These are phyloP conservation scores for Axinella damicornis DNA, from an alignment of 37 sponge, comb jelly and placozoan species.

Conservation along the genomic window DNA sequence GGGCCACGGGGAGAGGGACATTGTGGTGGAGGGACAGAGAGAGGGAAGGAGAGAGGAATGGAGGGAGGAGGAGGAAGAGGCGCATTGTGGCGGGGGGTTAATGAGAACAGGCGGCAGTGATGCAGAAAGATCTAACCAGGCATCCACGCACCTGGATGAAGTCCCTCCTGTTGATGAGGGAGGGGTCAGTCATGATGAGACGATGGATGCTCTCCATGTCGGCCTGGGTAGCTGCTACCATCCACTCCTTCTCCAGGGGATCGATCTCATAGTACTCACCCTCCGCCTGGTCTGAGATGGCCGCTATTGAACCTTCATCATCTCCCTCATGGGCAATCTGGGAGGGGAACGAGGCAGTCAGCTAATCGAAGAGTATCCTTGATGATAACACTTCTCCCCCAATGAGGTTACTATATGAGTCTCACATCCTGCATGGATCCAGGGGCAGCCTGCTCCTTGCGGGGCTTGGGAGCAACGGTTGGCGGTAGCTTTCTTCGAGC, in stretches of 20 bases:
- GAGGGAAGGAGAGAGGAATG: not conserved
- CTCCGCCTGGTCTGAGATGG: not conserved
- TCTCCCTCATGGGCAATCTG: constrained; percentile 12
- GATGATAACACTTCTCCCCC: too few relatives aligned
- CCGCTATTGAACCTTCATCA: constrained; percentile 1
- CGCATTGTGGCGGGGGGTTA: not conserved
- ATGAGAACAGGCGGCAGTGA: not conserved
- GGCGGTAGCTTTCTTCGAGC: constrained; percentile 7
- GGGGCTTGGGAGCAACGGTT: constrained; percentile 30
- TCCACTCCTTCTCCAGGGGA: constrained; percentile 85
- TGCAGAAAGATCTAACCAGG: not conserved
- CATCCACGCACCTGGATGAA: constrained; percentile 51
- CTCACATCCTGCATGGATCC: constrained; percentile 36
- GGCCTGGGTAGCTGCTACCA: constrained; percentile 37
- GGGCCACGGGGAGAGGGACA: too few relatives aligned
- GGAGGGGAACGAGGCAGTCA: not conserved
- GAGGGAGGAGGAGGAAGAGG: not conserved
- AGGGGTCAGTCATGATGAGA: constrained; percentile 49
- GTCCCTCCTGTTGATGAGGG: constrained; percentile 65
- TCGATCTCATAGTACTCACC: constrained; percentile 44
- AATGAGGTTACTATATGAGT: too few relatives aligned
- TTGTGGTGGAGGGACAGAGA: too few relatives aligned
- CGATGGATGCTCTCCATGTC: constrained; percentile 55
- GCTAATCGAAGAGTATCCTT: too few relatives aligned
- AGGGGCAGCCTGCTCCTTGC: not conserved